These are phyloP conservation scores for Drosophila saltans DNA, from an alignment of 1,140 invertebrate species.

Conservation along the genomic window DNA sequence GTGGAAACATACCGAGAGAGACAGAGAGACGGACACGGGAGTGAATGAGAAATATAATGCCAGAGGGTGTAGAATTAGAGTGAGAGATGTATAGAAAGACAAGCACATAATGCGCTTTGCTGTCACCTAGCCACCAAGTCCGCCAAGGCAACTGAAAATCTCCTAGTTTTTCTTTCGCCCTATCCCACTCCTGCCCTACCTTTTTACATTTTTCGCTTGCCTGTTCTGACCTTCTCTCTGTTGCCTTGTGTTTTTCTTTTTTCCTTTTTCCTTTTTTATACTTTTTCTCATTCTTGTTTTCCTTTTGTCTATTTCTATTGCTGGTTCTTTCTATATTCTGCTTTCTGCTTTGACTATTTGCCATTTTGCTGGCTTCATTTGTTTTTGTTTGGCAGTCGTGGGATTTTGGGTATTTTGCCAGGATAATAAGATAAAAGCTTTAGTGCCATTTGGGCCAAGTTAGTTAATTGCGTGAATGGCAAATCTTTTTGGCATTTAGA, in stretches of 20 bases:
- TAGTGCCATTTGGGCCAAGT: slow-evolving; percentile 70
- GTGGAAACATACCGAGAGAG: neutral
- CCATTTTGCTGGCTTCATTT: slow-evolving; percentile 63
- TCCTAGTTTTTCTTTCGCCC: slow-evolving; percentile 18
- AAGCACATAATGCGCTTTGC: slow-evolving; percentile 69
- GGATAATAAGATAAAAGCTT: slow-evolving; percentile 78
- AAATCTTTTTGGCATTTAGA: slow-evolving; percentile 29
- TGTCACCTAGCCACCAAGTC: slow-evolving; percentile 48
- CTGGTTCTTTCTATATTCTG: slow-evolving; percentile 12
- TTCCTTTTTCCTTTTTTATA: slow-evolving; percentile 13
- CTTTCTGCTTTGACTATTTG: slow-evolving; percentile 58
- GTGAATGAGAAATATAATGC: slow-evolving; percentile 10
- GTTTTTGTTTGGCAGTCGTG: slow-evolving; percentile 33
- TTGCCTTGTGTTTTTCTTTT: slow-evolving; percentile 51
- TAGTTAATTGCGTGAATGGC: slow-evolving; percentile 70
- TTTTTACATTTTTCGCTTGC: neutral
- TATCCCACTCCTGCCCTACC: slow-evolving; percentile 20
- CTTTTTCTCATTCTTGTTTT: slow-evolving; percentile 37
- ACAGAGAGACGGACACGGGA: slow-evolving; percentile 37
- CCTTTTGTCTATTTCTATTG: slow-evolving; percentile 24
- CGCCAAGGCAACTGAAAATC: slow-evolving; percentile 42
- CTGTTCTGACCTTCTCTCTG: slow-evolving; percentile 30
- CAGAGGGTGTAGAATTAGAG: neutral
- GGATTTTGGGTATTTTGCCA: slow-evolving; percentile 55
- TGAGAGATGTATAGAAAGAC: slow-evolving; percentile 18